These are phyloP conservation scores for Gnathonemus longibarbis DNA, from an alignment of 2,113 vertebrate genomes.

Conservation along the genomic window DNA sequence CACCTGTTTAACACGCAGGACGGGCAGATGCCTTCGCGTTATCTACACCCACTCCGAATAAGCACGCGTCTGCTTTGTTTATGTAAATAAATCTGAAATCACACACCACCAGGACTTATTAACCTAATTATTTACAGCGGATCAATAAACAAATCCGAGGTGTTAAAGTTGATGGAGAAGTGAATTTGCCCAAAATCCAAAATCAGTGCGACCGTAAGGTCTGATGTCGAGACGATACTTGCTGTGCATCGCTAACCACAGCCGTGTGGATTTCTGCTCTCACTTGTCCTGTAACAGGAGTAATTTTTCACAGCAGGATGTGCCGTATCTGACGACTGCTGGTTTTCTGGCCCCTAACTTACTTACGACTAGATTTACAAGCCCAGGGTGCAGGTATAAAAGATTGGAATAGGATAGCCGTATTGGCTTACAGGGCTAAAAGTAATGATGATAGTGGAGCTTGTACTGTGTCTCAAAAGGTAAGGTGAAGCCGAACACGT, in stretches of 20 bases:
- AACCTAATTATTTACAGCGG: not conserved
- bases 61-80: not conserved
- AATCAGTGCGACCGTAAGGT: not conserved
- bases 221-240: not conserved
- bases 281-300: not conserved
- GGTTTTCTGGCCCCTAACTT: not conserved
- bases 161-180: not conserved
- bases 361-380: not conserved
- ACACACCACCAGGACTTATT: not conserved
- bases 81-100: not conserved
- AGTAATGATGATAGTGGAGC: not conserved
- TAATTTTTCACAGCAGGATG: not conserved
- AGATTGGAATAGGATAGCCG: not conserved
- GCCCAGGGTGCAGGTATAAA: not conserved
- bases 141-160: not conserved
- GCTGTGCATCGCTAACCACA: not conserved
- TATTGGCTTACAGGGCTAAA: not conserved
- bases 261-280: not conserved
- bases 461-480: not conserved
- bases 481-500: not conserved
- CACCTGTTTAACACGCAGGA: not conserved
- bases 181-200: not conserved
- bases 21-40: not conserved
- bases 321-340: conserved; percentile 9
- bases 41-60: not conserved